Evolutionary conservation across 1,140 invertebrate genomes (phyloP), one percentile per base, ranked within the genome.

Genomic region (Magallana angulata): DNA sequence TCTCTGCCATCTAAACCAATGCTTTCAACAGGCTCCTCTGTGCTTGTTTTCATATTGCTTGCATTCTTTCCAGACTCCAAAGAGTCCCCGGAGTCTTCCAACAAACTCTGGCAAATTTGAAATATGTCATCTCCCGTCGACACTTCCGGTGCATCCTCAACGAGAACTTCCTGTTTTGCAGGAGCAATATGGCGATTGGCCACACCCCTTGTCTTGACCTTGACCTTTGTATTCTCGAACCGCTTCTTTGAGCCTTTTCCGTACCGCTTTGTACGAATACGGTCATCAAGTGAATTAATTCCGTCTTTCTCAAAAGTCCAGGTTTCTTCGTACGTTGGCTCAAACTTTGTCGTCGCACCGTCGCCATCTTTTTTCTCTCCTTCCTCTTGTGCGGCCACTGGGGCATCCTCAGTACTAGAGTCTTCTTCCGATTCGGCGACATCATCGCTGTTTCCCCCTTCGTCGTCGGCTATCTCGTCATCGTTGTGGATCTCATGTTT

Each of bases 131-230:
- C 24, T 18, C 68, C 68, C 4, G 68, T 8, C 24, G 68, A 76
- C 30, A 76, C 9, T 76, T 76, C 68, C 12, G 68, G 68, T 1
- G 68, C 68, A 11, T 76, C 68, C 14, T 76, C 68, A 5, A 30
- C 36, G 1, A 76, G 24, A 24, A 76, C 12, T 76, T 76, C 68
- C 68, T 76, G 68, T 12, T 76, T 76, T 76, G 36, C 2, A 0
- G 68, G 68, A 12, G 68, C 24, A 30, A 36, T 76, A 30, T 76
- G 68, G 24, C 68, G 68, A 24, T 76, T 76, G 14, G 68, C 68
- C 12, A 76, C 68, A 76, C 68, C 68, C 36, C 68, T 76, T 9
- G 68, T 76, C 24, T 76, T 76, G 24, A 76, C 68, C 36, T 76
- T 76, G 7, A 76, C 68, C 24, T 76, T 76, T 30, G 24, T 18